These are phyloP conservation scores for Megaustenia siamemsis DNA, from an alignment of 2,888 invertebrate species.

Conservation along the genomic window DNA sequence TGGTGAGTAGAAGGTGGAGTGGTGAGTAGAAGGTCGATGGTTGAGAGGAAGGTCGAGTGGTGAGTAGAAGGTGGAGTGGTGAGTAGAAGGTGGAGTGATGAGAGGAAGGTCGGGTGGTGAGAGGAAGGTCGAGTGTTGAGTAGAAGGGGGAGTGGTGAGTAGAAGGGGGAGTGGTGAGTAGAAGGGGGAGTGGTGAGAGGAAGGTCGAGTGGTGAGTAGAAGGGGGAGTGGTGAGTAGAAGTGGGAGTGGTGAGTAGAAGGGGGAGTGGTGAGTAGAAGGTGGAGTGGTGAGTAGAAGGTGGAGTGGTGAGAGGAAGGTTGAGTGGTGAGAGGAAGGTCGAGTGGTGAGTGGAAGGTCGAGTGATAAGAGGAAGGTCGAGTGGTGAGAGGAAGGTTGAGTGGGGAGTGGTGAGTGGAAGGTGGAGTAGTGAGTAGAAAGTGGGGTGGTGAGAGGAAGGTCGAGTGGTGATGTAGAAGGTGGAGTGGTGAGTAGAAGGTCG, in stretches of 20 bases:
- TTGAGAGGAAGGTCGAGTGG: too few relatives aligned
- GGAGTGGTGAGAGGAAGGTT: too few relatives aligned
- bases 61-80: too few relatives aligned
- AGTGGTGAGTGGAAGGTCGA: too few relatives aligned
- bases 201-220: neutral
- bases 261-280: neutral
- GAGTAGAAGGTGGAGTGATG: too few relatives aligned
- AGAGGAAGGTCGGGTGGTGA: neutral
- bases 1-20: too few relatives aligned
- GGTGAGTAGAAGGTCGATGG: too few relatives aligned
- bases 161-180: neutral
- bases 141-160: neutral
- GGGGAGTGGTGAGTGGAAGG: neutral
- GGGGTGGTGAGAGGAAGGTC: neutral
- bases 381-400: neutral
- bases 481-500: neutral
- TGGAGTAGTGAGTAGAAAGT: neutral
- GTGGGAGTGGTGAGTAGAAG: neutral
- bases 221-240: neutral
- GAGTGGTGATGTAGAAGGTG: neutral
- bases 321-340: neutral
- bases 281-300: neutral
- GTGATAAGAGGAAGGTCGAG: neutral
- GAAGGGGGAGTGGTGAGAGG: neutral
- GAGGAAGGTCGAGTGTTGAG: too few relatives aligned